Evolutionary conservation across 2,888 invertebrate genomes (phyloP).

Genomic region (Mythimna pallens): DNA sequence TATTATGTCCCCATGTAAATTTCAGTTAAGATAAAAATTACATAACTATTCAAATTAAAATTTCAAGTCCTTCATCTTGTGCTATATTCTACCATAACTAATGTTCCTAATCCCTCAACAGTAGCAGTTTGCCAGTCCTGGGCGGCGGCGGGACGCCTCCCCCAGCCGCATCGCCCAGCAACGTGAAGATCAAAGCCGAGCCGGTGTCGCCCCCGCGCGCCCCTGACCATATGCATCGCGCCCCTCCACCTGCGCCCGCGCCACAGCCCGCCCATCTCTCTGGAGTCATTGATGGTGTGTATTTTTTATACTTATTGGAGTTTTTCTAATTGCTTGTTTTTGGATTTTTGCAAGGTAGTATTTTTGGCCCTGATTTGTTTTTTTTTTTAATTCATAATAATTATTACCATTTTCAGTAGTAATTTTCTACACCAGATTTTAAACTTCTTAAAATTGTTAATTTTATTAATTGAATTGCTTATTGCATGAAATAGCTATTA

Average conservation of each 20-base stretch:
- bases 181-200: slow-evolving; percentile 98
- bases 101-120: slow-evolving; percentile 61
- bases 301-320: slow-evolving; percentile 17
- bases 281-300: slow-evolving; percentile 86
- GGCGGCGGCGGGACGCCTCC: slow-evolving; percentile 93
- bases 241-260: slow-evolving; percentile 84
- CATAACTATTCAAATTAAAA: background rate
- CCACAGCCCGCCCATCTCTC: slow-evolving; percentile 87
- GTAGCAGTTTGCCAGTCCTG: slow-evolving; percentile 94
- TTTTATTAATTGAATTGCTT: slow-evolving; percentile 12
- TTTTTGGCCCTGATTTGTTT: slow-evolving; percentile 2
- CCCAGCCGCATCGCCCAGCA: slow-evolving; percentile 94
- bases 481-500: slow-evolving; percentile 29
- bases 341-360: background rate
- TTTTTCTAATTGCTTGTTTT: slow-evolving; percentile 25
- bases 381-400: background rate
- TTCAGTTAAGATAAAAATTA: background rate
- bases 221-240: slow-evolving; percentile 91
- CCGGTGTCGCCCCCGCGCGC: slow-evolving; percentile 98
- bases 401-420: background rate
- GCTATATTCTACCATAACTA: slow-evolving; percentile 14
- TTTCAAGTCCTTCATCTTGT: background rate
- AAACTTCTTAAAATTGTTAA: background rate
- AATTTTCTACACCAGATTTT: too few species aligned
- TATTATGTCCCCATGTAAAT: background rate